Evolutionary conservation across 2,888 invertebrate species (phyloP), one percentile per base, ranked within the genome.

Genomic region (Podabrus alpinus): DNA sequence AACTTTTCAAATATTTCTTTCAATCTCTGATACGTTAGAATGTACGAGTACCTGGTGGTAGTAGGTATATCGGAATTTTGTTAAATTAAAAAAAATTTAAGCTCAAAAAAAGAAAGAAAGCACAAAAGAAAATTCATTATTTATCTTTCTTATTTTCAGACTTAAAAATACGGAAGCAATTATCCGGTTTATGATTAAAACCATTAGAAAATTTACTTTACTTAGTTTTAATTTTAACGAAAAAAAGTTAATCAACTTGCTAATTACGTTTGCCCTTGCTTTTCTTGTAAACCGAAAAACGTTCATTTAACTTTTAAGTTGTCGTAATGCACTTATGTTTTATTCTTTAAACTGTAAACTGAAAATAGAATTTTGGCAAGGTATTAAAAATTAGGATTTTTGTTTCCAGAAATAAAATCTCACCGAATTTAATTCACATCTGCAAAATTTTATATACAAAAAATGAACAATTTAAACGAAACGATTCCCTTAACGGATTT

Each of bases 141-240:
- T 64, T 64, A 64, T 64, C 62, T 64, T 64, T 64, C 62, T 17
- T 64, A 64, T 45, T 45, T 45, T 45, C 45, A n/a, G 45, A 45
- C 45, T 45, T 45, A 64, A 64, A 17, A 21, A 21, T n/a, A 21
- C 62, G 19, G 15, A 17, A 69, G 62, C 59, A 69, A 73, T 73
- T 69, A 73, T 73, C 66, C 59, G 29, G 62, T 73, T 73, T 73
- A 69, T 73, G 66, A 60, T 69, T 69, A 73, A 73, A 73, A 73
- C 69, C 69, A 69, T 73, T 69, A 73, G 69, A 66, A 73, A 73
- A 73, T 73, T 73, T 60, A 59, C 69, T 67, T 73, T 66, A 73
- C 64, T 69, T 67, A 15, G 66, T n/a, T 71, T 45, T 61, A 73
- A 73, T 69, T 73, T 69, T 64, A 69, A 69, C 60, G 15, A 69